phyloP scores from a whole-genome alignment of 2,113 vertebrate genomes.

The Eptesicus fuscus region DNA sequence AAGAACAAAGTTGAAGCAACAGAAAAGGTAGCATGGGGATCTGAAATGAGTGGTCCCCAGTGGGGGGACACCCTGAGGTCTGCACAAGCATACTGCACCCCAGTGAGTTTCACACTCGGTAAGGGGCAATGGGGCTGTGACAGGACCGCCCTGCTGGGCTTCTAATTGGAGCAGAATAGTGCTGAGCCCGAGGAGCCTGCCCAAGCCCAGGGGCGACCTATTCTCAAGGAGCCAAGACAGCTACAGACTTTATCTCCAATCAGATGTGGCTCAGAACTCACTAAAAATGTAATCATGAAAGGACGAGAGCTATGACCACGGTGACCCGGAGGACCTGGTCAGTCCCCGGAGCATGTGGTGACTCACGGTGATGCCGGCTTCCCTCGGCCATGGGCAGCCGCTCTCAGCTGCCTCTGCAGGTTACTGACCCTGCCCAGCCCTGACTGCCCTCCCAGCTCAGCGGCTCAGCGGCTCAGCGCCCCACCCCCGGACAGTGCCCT shows the following conservation, averaged over 20 bases:
- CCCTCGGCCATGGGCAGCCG: background rate
- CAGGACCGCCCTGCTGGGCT: too few species aligned
- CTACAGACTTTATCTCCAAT: background rate
- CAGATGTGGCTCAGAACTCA: background rate
- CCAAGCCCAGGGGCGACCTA: background rate
- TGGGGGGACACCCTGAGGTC: too few species aligned
- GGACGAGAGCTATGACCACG: background rate
- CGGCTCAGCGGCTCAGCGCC: background rate
- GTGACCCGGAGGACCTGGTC: background rate
- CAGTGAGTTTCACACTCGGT: too few species aligned
- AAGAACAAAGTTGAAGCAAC: background rate
- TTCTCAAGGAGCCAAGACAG: background rate
- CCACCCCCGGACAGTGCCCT: too few species aligned
- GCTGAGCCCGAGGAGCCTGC: background rate
- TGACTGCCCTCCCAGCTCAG: background rate
- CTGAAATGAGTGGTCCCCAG: too few species aligned
- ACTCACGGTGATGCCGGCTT: too few species aligned
- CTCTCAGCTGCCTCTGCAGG: background rate
- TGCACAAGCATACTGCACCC: too few species aligned
- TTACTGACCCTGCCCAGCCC: slow-evolving; percentile 10
- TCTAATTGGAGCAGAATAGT: too few species aligned
- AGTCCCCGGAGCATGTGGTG: background rate
- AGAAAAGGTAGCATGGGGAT: too few species aligned
- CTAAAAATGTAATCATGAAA: background rate
- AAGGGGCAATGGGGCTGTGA: too few species aligned